Base-by-base conservation (phyloP, 1,140 invertebrate genomes). In the Solen grandis region DNA sequence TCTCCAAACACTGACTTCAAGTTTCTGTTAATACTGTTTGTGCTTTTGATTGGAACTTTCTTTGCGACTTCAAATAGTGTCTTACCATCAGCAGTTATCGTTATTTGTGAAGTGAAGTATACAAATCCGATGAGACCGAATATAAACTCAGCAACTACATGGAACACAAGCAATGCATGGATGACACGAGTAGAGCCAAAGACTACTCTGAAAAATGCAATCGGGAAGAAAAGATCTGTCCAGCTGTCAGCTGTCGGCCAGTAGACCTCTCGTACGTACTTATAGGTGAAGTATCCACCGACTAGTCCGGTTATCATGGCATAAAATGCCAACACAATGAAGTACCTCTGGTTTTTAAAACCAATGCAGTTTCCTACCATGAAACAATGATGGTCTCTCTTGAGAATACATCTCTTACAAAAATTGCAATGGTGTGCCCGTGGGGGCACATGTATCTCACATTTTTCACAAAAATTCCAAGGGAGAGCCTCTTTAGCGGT, bases 311-410 rank as follows among this genome's bases (percentile, higher is more conserved):
- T 68, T n/a, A 86, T 41, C 35, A 77, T 69, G 13, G 65, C 74
- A 90, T 98, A 96, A n/a, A 97, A 91, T 16, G 97, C 91, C 87
- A 97, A 96, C 85, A 95, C 94, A 1, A 97, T 92, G 88, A 98
- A 99, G 90, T 96, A 98, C 86, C 97, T 93, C 86, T 96, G 95
- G 92, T 99, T 99, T 69, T 94, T 94, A 88, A 97, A 95, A 1
- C 97, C 98, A 22, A 99, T 93, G 92, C 97, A 99, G 87, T 95
- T 96, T 22, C 95, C 95, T 27, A 96, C 95, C 91, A 99, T 99
- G 52, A 95, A 95, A 89, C 98, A 99, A 90, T 99, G 98, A 92
- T 99, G 98, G 90, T 99, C 97, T 85, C 97, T 94, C 90, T 88
- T 88, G 22, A 90, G 82, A 3, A 89, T 84, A 74, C 89, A 90